Evolutionary conservation across 2,113 vertebrate genomes (phyloP).

Genomic region (Pipra filicauda): DNA sequence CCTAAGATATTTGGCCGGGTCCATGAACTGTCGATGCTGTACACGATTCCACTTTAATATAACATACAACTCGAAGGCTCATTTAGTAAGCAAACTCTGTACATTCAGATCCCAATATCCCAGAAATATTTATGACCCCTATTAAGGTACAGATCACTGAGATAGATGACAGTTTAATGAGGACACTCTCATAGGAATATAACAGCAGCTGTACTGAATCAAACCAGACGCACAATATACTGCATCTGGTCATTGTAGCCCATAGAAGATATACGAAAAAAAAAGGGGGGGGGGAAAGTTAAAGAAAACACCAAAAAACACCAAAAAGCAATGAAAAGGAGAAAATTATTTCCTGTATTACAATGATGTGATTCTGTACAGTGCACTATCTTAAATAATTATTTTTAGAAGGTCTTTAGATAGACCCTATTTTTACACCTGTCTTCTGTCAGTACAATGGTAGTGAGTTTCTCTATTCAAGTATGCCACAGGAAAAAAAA

Average conservation of each 20-base stretch:
- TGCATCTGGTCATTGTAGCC: not conserved
- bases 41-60: not conserved
- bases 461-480: not conserved
- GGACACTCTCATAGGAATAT: not conserved
- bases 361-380: not conserved
- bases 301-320: not conserved
- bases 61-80: not conserved
- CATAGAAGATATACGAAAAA: not conserved
- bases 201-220: not conserved
- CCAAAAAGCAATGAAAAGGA: not conserved
- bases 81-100: constrained; percentile 8
- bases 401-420: not conserved
- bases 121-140: constrained; percentile 1
- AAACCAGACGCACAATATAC: not conserved
- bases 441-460: not conserved
- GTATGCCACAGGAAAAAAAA: not conserved
- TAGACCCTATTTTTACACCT: not conserved
- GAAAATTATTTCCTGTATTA: not conserved
- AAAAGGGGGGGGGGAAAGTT: not conserved
- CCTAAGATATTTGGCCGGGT: not conserved
- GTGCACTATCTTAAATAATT: not conserved
- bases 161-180: not conserved
- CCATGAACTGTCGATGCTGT: not conserved
- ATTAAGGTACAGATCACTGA: not conserved
- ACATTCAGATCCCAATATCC: not conserved